Evolutionary conservation across 2,113 vertebrate species (phyloP), one percentile per base, ranked within the genome.

Genomic region (Sphaerodactylus townsendi): DNA sequence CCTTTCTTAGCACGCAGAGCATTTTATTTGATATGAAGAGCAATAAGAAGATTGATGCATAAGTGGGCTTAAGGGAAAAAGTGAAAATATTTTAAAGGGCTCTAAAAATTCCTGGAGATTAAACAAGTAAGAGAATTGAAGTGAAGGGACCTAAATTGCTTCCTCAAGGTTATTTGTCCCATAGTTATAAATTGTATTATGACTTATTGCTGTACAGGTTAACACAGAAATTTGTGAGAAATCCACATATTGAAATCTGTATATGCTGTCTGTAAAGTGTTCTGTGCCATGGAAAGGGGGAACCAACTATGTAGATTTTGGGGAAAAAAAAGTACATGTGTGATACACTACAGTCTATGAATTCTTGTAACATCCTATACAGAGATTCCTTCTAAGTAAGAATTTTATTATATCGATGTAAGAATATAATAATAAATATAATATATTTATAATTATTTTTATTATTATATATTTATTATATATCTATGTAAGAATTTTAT

Each of bases 141-240:
- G 10, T 2, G n/a, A 83, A 76, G 62, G 53, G 37, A 13, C 0
- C 0, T 0, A 0, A 5, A 2, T 3, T 1, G 0, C 77, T 83
- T 86, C 76, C 39, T 80, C 21, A n/a, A 80, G 0, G 0, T 1
- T 35, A 23, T 3, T 62, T 21, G 21, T 17, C 28, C 37, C 66
- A 39, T 56, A 82, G 9, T 37, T 71, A 65, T 0, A 14, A 72
- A 77, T 21, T 72, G 37, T 0, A 53, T 3, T 33, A 68, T 35
- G n/a, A 39, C 35, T 37, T 37, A 69, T 21, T 37, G 33, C 35
- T 69, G 15, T 15, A 69, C 14, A 37, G 21, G 15, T 15, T 69
- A 25, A 69, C 33, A 69, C 5, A 30, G 73, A 75, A 53, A 10
- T 35, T 21, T 53, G 73, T 8, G 9, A 33, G 48, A 50, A 75